These are phyloP conservation scores for Orthonyx spaldingii DNA, from an alignment of 2,113 vertebrate genomes.

Conservation along the genomic window DNA sequence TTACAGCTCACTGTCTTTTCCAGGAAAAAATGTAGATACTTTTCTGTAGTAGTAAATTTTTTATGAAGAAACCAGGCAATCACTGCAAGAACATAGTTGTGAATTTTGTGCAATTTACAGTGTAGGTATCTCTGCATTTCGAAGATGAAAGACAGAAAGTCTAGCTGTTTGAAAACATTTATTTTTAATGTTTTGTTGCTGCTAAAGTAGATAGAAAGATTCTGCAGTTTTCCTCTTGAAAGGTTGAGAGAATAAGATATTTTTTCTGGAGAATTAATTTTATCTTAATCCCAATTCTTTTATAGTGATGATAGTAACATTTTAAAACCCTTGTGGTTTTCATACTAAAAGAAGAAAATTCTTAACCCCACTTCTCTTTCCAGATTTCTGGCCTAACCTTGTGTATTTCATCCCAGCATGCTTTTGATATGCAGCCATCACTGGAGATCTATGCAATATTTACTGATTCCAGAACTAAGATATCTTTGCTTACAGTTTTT, in stretches of 20 bases:
- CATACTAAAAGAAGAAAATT: background rate
- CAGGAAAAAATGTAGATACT: background rate
- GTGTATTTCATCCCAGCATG: background rate
- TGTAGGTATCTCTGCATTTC: background rate
- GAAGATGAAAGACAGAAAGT: background rate
- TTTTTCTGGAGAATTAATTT: background rate
- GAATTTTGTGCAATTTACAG: background rate
- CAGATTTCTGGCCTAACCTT: background rate
- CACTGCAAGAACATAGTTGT: background rate
- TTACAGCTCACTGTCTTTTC: background rate
- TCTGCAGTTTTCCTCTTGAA: background rate
- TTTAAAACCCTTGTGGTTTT: background rate
- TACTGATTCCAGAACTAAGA: background rate
- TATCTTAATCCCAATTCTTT: background rate
- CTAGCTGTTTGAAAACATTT: background rate
- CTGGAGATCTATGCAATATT: background rate
- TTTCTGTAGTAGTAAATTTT: background rate
- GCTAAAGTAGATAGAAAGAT: background rate
- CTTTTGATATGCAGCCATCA: background rate
- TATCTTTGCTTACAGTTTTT: background rate
- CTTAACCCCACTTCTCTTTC: background rate
- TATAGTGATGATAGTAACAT: background rate
- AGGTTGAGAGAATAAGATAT: background rate
- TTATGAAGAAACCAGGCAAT: constrained; percentile 19
- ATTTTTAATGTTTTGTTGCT: constrained; percentile 23